Base-by-base conservation (phyloP, 2,888 invertebrate genomes). In the Conchocele bisecta region DNA sequence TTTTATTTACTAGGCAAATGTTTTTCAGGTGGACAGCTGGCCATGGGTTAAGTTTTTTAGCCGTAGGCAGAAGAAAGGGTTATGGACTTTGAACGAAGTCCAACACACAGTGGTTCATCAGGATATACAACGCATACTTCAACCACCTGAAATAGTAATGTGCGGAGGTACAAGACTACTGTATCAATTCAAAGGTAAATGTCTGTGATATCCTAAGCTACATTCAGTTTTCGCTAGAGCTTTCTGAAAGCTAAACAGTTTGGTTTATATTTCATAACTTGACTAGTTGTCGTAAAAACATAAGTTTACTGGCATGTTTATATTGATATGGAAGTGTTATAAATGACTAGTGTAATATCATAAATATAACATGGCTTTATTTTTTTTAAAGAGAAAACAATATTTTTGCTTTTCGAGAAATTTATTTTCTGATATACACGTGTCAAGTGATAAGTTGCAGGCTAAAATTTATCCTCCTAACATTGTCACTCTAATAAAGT, bases 161-260 rank as follows among this genome's bases (percentile, higher is more conserved):
- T 50, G 50, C 39, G 60, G 60, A 61, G n/a, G n/a, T n/a, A 35
- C 60, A 51, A 17, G 60, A 41, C 50, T 61, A n/a, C 60, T 50
- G 46, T 61, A 61, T 51, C 50, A 51, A 26, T 61, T 61, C 41
- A 29, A 51, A 26, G 51, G n/a, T n/a, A n/a, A n/a, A n/a, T n/a
- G n/a, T n/a, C n/a, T n/a, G n/a, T n/a, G n/a, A n/a, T n/a, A n/a
- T n/a, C n/a, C n/a, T n/a, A n/a, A n/a, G n/a, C n/a, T n/a, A n/a
- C n/a, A n/a, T n/a, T n/a, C n/a, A n/a, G n/a, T n/a, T n/a, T n/a
- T n/a, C n/a, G n/a, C n/a, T n/a, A n/a, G n/a, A n/a, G n/a, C n/a
- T n/a, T n/a, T n/a, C n/a, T n/a, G n/a, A n/a, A n/a, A n/a, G n/a
- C n/a, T n/a, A n/a, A n/a, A n/a, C n/a, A n/a, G n/a, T n/a, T n/a